A percentile compares a stretch with the other conserved stretches of the same genome.
Evolutionary conservation across 1,140 invertebrate species (phyloP).

Genomic region (Anastrepha obliqua): DNA sequence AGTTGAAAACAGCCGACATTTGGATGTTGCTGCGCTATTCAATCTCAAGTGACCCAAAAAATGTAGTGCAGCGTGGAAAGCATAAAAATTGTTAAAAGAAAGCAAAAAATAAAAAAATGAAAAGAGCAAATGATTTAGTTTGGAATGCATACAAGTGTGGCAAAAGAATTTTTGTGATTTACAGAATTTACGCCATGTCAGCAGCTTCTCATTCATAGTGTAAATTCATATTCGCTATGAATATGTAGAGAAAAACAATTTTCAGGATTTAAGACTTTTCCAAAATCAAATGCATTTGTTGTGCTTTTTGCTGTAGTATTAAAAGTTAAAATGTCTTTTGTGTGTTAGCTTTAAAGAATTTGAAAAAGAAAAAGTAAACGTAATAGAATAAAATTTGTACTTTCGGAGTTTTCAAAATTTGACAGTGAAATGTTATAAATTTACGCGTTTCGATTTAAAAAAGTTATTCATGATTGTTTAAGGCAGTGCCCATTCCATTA

Average conservation of each 20-base stretch:
- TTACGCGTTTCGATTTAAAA: no score
- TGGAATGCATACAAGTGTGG: constrained; percentile 20
- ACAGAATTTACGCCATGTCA: not conserved
- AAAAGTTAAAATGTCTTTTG: no score
- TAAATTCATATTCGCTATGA: not conserved
- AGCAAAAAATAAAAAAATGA: not conserved
- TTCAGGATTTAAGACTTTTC: not conserved
- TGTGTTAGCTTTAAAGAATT: no score
- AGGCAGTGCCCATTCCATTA: no score
- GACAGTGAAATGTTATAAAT: no score
- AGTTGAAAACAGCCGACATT: not conserved
- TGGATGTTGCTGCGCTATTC: constrained; percentile 11
- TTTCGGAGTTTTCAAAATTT: no score
- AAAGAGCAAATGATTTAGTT: not conserved
- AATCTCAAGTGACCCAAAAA: constrained; percentile 39
- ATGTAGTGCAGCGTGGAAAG: not conserved
- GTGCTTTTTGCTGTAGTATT: no score
- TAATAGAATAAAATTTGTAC: no score
- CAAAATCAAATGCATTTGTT: not conserved
- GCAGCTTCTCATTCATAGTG: not conserved
- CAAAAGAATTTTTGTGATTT: not conserved
- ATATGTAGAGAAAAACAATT: not conserved
- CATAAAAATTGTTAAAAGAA: not conserved
- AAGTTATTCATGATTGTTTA: no score
- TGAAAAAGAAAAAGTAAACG: no score